These are phyloP conservation scores for Cryptotermes secundus DNA, from an alignment of 1,140 invertebrate species.

Conservation along the genomic window DNA sequence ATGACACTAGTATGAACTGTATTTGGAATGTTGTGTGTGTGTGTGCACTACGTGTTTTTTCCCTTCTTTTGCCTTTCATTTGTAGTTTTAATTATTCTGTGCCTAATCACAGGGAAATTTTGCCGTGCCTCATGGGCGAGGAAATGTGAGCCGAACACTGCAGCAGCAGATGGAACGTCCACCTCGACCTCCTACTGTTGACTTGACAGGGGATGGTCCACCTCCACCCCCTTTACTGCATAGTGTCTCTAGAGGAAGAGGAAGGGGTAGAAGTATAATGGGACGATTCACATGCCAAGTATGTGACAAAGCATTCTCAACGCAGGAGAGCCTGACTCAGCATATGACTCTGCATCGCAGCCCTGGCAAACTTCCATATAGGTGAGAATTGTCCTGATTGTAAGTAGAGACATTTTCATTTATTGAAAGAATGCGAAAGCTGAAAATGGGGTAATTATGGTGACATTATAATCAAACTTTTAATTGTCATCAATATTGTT, in stretches of 20 bases:
- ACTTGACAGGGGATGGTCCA: constrained; percentile 54
- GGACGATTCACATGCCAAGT: constrained; percentile 49
- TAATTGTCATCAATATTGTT: too few relatives aligned
- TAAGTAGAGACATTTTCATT: too few relatives aligned
- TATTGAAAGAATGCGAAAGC: too few relatives aligned
- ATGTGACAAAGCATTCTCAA: constrained; percentile 55
- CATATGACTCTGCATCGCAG: constrained; percentile 53
- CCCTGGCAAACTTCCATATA: constrained; percentile 52
- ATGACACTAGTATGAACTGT: too few relatives aligned
- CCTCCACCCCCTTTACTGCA: constrained; percentile 40
- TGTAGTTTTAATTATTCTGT: neutral
- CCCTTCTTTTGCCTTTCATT: neutral
- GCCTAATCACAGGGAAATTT: constrained; percentile 42
- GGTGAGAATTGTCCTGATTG: constrained; percentile 42
- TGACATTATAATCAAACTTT: too few relatives aligned
- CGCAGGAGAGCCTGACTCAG: constrained; percentile 51
- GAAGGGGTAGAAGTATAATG: constrained; percentile 28
- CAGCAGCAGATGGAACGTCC: constrained; percentile 46
- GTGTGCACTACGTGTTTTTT: too few relatives aligned
- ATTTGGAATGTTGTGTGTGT: too few relatives aligned
- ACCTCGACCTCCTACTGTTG: constrained; percentile 56
- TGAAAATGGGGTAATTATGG: too few relatives aligned
- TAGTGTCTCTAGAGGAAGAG: constrained; percentile 45
- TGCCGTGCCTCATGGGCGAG: constrained; percentile 49
- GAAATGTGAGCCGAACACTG: constrained; percentile 20